Evolutionary conservation across 1,140 invertebrate genomes (phyloP).

Genomic region (Anadara kagoshimensis): DNA sequence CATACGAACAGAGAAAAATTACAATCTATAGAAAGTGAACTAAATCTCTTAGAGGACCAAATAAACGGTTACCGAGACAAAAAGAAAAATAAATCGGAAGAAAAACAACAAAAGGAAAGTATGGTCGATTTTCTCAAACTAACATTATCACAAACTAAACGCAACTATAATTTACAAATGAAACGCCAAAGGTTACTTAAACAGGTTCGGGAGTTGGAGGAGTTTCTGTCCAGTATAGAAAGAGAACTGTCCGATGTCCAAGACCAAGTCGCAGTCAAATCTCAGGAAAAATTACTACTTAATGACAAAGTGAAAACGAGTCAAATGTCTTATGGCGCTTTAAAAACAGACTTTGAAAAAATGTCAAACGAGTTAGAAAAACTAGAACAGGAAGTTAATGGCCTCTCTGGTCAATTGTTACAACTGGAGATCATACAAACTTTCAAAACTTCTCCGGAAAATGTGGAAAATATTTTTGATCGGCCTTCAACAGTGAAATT

Average conservation of each 20-base stretch:
- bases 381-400: slow-evolving; percentile 63
- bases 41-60: slow-evolving; percentile 60
- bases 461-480: slow-evolving; percentile 67
- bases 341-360: slow-evolving; percentile 61
- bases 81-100: slow-evolving; percentile 53
- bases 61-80: slow-evolving; percentile 52
- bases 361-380: slow-evolving; percentile 60
- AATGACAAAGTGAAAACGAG: slow-evolving; percentile 59
- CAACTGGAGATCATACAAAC: slow-evolving; percentile 71
- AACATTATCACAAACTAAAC: slow-evolving; percentile 66
- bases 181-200: slow-evolving; percentile 61
- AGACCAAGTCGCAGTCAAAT: slow-evolving; percentile 59
- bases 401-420: slow-evolving; percentile 61
- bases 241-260: slow-evolving; percentile 59
- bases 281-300: slow-evolving; percentile 58
- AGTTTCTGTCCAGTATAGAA: slow-evolving; percentile 59
- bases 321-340: slow-evolving; percentile 59
- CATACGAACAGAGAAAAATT: slow-evolving; percentile 68
- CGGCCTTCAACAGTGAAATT: slow-evolving; percentile 66
- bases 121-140: slow-evolving; percentile 71
- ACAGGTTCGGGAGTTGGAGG: slow-evolving; percentile 65
- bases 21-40: slow-evolving; percentile 62
- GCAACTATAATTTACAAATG: slow-evolving; percentile 68
- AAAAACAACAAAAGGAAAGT: slow-evolving; percentile 68
- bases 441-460: slow-evolving; percentile 68